Evolutionary conservation across 2,113 vertebrate genomes (phyloP), one percentile per base, ranked within the genome.

Genomic region (Sinocyclocheilus grahami): DNA sequence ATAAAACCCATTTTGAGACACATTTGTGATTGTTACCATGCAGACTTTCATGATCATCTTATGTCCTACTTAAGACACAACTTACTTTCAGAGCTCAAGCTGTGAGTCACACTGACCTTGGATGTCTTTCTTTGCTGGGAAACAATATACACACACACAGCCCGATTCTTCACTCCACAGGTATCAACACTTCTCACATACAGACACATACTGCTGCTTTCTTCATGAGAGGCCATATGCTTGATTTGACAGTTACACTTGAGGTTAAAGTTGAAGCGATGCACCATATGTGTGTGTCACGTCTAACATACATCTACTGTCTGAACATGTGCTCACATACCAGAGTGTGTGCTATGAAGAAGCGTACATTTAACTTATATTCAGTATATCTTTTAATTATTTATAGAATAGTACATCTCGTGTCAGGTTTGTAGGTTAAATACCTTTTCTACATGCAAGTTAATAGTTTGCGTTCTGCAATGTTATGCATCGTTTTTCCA

Each of bases 221-320:
- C 20, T 79, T 39, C 5, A 10, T 55, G 14, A 53, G 8, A 55
- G 39, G 39, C 79, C 79, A 81, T 62, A 63, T 85, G 72, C 42
- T 77, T 85, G 39, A 85, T 78, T n/a, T 77, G 37, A 76, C 37
- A 20, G 42, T 37, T 20, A 76, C 72, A 78, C 46, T 24, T 6
- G 62, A 85, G 39, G 84, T 85, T 33, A 53, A 65, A 78, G 74
- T 10, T 78, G 42, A 85, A 62, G 42, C 13, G 18, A 77, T n/a
- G 27, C 20, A 71, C 16, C 42, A 37, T 69, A 85, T 85, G 58
- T 42, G 58, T 39, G 42, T 78, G 60, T 77, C 63, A 30, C 63
- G 7, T 69, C 63, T 9, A 58, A 48, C 79, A 65, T 30, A 48
- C n/a, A 48, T 65, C 60, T 81, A 18, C 39, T 48, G 60, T 81